A percentile compares a stretch with the other conserved stretches of the same genome.
Conservation (phyloP, 37 sponge, comb jelly and placozoan genomes). For the Petrosia ficiformis region DNA sequence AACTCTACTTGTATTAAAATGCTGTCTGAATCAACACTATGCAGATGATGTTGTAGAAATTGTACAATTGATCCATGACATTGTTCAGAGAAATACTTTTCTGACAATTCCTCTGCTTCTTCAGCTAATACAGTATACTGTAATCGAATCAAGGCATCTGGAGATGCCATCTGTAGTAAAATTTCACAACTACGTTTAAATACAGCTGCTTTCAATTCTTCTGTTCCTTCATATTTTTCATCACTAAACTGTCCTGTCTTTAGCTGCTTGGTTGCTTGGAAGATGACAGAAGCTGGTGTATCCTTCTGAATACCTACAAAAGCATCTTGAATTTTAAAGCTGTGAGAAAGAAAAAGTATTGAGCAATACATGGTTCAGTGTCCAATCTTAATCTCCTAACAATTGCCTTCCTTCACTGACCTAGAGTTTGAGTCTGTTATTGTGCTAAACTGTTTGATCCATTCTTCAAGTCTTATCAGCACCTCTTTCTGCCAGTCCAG, state of each 20-base stretch:
- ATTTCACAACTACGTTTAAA: conserved; percentile 32
- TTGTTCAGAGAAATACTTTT: conserved; percentile 41
- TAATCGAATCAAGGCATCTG: conserved; percentile 63
- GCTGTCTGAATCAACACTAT: not conserved
- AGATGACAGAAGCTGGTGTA: conserved; percentile 83
- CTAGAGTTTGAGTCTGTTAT: not conserved
- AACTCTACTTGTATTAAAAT: not conserved
- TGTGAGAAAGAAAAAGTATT: not conserved
- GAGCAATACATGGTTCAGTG: no score
- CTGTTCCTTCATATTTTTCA: not conserved
- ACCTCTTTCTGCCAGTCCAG: conserved; percentile 36
- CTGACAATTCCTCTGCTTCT: not conserved
- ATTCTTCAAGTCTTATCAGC: conserved; percentile 29
- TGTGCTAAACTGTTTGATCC: conserved; percentile 39
- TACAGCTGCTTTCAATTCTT: conserved; percentile 22
- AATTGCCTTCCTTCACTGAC: no score
- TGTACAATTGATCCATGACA: conserved; percentile 39
- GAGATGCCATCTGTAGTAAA: conserved; percentile 58
- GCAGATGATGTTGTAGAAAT: conserved; percentile 23
- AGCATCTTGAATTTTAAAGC: conserved; percentile 58
- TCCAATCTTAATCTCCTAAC: no score
- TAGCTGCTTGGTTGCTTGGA: conserved; percentile 66
- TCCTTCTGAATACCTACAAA: conserved; percentile 92
- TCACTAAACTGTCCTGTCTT: not conserved
- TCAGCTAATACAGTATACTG: not conserved